These are phyloP conservation scores for Reticulitermes speratus DNA, from an alignment of 1,140 invertebrate genomes.

Conservation along the genomic window DNA sequence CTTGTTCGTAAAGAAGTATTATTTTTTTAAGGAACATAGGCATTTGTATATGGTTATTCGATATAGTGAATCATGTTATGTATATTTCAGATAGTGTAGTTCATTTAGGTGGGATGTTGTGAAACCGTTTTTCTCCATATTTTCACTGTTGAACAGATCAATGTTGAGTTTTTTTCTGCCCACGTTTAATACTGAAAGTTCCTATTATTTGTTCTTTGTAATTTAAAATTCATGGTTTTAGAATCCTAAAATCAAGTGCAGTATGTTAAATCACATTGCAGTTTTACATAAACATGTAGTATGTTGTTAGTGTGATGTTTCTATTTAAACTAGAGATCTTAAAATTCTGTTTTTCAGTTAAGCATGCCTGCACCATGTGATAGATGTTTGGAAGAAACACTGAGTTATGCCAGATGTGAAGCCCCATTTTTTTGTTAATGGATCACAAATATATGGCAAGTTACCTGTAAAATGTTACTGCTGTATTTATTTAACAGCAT, in stretches of 20 bases:
- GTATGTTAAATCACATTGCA: neutral
- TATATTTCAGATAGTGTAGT: neutral
- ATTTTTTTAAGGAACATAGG: neutral
- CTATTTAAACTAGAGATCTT: neutral
- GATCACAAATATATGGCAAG: too few species aligned
- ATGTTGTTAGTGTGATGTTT: neutral
- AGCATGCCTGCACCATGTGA: neutral
- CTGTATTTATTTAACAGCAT: neutral
- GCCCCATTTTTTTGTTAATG: neutral
- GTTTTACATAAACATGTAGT: neutral
- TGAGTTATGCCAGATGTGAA: neutral
- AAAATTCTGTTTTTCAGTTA: neutral
- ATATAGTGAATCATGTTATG: neutral
- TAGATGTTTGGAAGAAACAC: neutral
- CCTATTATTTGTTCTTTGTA: neutral
- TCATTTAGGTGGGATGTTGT: neutral
- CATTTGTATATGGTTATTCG: neutral
- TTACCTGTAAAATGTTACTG: neutral
- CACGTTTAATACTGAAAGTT: neutral
- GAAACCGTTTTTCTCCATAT: neutral
- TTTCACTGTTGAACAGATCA: neutral
- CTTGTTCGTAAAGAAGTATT: slow-evolving; percentile 8
- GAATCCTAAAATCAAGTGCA: neutral
- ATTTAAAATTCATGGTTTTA: neutral
- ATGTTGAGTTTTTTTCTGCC: neutral